phyloP scores from a whole-genome alignment of 2,888 invertebrate genomes.

The Arctia plantaginis region DNA sequence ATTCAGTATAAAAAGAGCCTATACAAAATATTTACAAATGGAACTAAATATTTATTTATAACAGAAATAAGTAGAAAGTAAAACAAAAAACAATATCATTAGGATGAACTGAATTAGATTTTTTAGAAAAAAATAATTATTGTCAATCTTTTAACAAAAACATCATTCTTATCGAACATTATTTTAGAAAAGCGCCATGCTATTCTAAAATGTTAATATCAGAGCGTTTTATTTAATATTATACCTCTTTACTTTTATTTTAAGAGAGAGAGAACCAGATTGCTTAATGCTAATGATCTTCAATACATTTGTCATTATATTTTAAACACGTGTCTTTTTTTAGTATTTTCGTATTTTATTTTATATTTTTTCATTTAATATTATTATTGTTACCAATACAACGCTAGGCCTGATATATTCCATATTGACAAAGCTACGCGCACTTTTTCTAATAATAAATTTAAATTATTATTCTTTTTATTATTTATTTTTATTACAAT shows the following conservation, averaged over 20 bases:
- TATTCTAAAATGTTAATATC: too few relatives aligned
- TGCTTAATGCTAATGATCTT: too few relatives aligned
- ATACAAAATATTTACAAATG: slow-evolving; percentile 42
- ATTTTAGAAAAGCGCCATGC: too few relatives aligned
- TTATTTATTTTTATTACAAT: slow-evolving; percentile 3
- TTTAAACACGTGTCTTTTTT: background rate
- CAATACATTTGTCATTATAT: background rate
- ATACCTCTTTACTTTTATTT: too few relatives aligned
- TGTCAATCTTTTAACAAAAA: background rate
- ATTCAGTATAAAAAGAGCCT: slow-evolving; percentile 6
- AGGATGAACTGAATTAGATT: slow-evolving; percentile 7
- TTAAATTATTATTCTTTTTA: background rate
- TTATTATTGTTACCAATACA: slow-evolving; percentile 3
- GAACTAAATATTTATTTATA: slow-evolving; percentile 5
- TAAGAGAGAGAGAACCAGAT: too few relatives aligned
- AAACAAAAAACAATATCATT: background rate
- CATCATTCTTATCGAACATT: too few relatives aligned
- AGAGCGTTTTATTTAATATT: too few relatives aligned
- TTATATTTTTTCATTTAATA: background rate
- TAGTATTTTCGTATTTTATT: too few relatives aligned
- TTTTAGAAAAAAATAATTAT: background rate
- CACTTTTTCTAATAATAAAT: slow-evolving; percentile 5
- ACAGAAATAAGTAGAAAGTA: background rate
- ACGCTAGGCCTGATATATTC: slow-evolving; percentile 10
- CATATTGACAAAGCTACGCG: slow-evolving; percentile 15